Base-by-base conservation (phyloP, 2,888 invertebrate species). In the Caenorhabditis sp. region DNA sequence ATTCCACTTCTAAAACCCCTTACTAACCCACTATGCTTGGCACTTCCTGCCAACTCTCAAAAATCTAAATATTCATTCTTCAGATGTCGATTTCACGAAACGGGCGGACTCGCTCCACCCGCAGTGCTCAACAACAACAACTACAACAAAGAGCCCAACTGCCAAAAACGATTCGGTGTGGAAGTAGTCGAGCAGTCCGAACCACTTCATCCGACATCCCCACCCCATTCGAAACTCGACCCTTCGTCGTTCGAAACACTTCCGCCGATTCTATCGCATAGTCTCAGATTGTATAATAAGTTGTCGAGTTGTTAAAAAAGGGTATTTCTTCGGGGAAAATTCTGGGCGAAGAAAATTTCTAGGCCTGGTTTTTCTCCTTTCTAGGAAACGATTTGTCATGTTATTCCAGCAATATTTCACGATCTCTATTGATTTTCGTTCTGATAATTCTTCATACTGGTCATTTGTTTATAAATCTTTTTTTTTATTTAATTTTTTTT, bases 211-310 rank as follows among this genome's bases (percentile, higher is more conserved):
- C 70, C 58, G 61, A 61, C 57, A 64, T 65, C n/a, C n/a, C n/a
- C n/a, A n/a, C n/a, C n/a, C n/a, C n/a, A n/a, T n/a, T n/a, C 59
- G 70, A 70, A 66, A 59, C 62, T 5, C 62, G 70, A 59, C 66
- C 70, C 23, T 62, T 70, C 54, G 66, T 65, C 62, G 59, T 63
- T 66, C 53, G 65, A 58, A 70, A 70, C 43, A 14, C 58, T 62
- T 70, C 70, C 31, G 65, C 70, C 65, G 65, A 62, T 31, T 70
- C 70, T 62, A 64, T 70, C 70, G 70, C 70, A 61, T 70, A 70
- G 64, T n/a, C 23, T 66, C 21, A 2, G 23, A 52, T 21, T 52
- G 7, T 23, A 17, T 3, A 21, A 52, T 1, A 52, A 52, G 14
- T 43, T 43, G 43, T 10, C 43, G 43, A 43, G 17, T 43, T 43